phyloP scores from a whole-genome alignment of 2,888 invertebrate genomes.

The Drepanosiphum platanoidis region DNA sequence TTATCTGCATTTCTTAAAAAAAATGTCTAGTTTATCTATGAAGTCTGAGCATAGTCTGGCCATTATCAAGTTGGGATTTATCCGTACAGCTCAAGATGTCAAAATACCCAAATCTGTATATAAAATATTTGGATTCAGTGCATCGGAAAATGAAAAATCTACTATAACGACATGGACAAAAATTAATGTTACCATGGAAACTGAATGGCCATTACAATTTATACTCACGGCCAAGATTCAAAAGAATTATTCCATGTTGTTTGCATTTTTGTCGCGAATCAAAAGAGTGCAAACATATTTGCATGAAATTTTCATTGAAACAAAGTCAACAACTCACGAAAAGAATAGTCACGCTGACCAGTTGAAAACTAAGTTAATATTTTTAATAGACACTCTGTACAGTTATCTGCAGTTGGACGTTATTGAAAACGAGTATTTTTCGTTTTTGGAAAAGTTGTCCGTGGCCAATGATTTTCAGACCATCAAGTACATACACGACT shows the following conservation, averaged over 20 bases:
- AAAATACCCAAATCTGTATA: constrained; percentile 36
- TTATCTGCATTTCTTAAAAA: constrained; percentile 45
- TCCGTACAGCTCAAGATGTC: constrained; percentile 24
- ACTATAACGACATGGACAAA: constrained; percentile 36
- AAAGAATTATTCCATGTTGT: constrained; percentile 51
- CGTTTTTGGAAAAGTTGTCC: constrained; percentile 41
- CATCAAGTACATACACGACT: constrained; percentile 43
- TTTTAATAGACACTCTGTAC: constrained; percentile 49
- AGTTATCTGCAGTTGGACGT: constrained; percentile 51
- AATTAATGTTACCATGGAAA: constrained; percentile 47
- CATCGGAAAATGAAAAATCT: constrained; percentile 2
- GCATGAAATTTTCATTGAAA: constrained; percentile 46
- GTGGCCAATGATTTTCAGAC: constrained; percentile 43
- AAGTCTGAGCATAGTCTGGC: constrained; percentile 21
- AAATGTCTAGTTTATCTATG: constrained; percentile 31
- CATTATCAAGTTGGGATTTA: constrained; percentile 33
- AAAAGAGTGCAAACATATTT: constrained; percentile 52
- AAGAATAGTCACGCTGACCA: constrained; percentile 6
- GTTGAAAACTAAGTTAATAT: constrained; percentile 37
- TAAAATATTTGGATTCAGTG: constrained; percentile 44
- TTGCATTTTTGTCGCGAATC: constrained; percentile 45
- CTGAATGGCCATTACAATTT: constrained; percentile 53
- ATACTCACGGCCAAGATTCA: constrained; percentile 31
- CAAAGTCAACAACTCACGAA: constrained; percentile 6
- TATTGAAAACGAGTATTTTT: constrained; percentile 52